A percentile compares a stretch with the other conserved stretches of the same genome.
Conservation (phyloP, 2,888 invertebrate species). For the Galerucella nymphaeae region DNA sequence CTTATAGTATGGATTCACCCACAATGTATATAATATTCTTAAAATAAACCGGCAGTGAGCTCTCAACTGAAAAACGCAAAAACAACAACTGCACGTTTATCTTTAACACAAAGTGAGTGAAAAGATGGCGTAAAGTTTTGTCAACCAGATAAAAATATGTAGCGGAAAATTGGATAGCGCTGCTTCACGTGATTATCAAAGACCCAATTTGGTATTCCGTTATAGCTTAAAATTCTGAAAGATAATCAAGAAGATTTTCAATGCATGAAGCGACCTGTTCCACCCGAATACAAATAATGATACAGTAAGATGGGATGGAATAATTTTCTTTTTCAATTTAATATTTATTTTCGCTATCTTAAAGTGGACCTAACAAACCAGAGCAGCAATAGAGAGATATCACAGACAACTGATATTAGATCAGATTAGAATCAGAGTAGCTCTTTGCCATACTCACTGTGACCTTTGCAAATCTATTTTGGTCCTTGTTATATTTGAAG, state of each 20-base stretch:
- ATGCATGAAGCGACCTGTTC: neutral
- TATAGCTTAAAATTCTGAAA: slow-evolving; percentile 20
- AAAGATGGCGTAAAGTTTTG: slow-evolving; percentile 42
- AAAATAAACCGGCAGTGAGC: neutral
- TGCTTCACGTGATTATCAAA: slow-evolving; percentile 38
- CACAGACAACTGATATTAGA: too few species aligned
- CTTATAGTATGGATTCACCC: too few species aligned
- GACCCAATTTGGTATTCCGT: slow-evolving; percentile 34
- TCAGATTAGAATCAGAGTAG: too few species aligned
- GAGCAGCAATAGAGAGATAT: too few species aligned
- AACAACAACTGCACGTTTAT: slow-evolving; percentile 21
- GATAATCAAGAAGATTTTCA: slow-evolving; percentile 10
- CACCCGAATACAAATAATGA: neutral
- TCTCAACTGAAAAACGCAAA: slow-evolving; percentile 13
- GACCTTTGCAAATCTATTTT: too few species aligned
- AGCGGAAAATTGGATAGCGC: slow-evolving; percentile 48
- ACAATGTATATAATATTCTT: neutral
- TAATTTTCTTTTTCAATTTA: too few species aligned
- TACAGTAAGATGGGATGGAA: too few species aligned
- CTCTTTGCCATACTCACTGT: too few species aligned
- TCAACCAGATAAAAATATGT: slow-evolving; percentile 41
- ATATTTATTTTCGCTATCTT: too few species aligned
- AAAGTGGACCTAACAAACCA: too few species aligned
- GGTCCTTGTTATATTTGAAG: too few species aligned
- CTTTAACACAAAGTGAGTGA: slow-evolving; percentile 25